phyloP scores from a whole-genome alignment of 53 echinoderm and acorn worm genomes.

The Arbacia lixula region DNA sequence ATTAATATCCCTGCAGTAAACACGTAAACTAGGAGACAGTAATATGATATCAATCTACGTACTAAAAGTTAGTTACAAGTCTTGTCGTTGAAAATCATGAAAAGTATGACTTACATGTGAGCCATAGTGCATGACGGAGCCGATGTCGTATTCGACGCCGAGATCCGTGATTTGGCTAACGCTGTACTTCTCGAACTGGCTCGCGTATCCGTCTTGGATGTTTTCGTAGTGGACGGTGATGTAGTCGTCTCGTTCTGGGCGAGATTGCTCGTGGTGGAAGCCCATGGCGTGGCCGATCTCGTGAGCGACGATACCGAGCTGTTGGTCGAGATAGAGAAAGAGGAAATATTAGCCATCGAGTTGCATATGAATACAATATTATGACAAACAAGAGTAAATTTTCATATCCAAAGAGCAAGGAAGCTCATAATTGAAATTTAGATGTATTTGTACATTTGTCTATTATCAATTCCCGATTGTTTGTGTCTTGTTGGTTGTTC shows the following conservation, averaged over 20 bases:
- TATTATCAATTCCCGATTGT: too few relatives aligned
- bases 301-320: conserved; percentile 63
- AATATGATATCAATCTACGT: too few relatives aligned
- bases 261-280: conserved; percentile 72
- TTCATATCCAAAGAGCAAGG: background rate
- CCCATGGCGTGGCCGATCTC: conserved; percentile 74
- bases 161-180: conserved; percentile 10
- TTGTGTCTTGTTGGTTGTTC: too few relatives aligned
- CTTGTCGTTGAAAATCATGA: too few relatives aligned
- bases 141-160: conserved; percentile 55
- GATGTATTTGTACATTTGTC: too few relatives aligned
- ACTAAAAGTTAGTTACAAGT: too few relatives aligned
- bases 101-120: conserved; percentile 38
- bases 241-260: conserved; percentile 66
- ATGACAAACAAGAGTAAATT: too few relatives aligned
- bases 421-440: background rate
- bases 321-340: background rate
- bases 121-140: conserved; percentile 70
- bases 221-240: conserved; percentile 52
- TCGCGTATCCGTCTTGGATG: conserved; percentile 1
- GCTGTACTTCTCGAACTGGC: conserved; percentile 55
- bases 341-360: too few relatives aligned
- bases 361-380: background rate
- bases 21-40: too few relatives aligned
- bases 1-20: too few relatives aligned